Evolutionary conservation across 2,888 invertebrate species (phyloP).

Genomic region (Caenorhabditis doughertyi): DNA sequence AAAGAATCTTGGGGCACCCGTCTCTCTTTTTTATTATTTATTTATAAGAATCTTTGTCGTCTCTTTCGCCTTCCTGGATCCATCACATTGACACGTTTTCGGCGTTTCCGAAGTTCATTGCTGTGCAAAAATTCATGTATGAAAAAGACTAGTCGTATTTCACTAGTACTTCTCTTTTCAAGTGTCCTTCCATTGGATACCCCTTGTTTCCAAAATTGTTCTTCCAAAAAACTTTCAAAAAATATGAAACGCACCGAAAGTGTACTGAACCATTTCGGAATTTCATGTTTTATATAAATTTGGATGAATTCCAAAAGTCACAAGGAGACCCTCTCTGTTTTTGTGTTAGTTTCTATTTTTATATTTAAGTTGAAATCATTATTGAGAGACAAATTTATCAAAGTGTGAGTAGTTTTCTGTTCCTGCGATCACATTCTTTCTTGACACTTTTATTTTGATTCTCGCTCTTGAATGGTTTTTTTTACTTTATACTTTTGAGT

Average conservation of each 20-base stretch:
- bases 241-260: not conserved
- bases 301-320: conserved; percentile 3
- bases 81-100: conserved; percentile 33
- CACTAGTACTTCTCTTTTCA: too few species aligned
- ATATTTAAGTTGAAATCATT: not conserved
- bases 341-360: conserved; percentile 9
- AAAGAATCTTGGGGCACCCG: conserved; percentile 42
- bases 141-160: too few species aligned
- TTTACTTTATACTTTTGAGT: not conserved
- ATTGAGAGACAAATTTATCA: not conserved
- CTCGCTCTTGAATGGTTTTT: not conserved
- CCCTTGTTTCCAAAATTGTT: not conserved
- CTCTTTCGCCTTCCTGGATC: conserved; percentile 4
- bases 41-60: conserved; percentile 30
- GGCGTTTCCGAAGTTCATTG: conserved; percentile 34
- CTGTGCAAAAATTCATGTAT: conserved; percentile 36
- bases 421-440: not conserved
- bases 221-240: not conserved
- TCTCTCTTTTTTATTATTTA: conserved; percentile 50
- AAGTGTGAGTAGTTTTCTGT: not conserved
- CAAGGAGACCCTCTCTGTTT: not conserved
- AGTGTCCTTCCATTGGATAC: too few species aligned
- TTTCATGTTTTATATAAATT: not conserved
- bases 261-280: not conserved
- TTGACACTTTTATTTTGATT: not conserved